These are phyloP conservation scores for Heteromurus nitidus DNA, from an alignment of 2,888 invertebrate genomes.

Conservation along the genomic window DNA sequence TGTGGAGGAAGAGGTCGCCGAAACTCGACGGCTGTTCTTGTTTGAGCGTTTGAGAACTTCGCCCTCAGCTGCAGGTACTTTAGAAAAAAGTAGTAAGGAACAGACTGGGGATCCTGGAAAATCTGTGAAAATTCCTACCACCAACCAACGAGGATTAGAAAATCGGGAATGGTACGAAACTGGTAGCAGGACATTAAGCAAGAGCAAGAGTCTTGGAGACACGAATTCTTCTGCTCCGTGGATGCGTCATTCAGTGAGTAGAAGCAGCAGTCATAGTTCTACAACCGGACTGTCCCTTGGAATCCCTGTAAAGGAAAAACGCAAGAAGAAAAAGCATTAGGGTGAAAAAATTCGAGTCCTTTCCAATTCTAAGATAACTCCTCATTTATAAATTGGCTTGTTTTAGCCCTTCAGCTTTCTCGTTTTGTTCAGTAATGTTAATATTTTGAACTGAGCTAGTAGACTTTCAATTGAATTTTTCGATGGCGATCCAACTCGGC, in stretches of 20 bases:
- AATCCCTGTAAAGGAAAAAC: constrained; percentile 70
- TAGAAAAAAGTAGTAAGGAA: constrained; percentile 34
- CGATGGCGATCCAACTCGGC: neutral
- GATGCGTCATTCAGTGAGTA: constrained; percentile 61
- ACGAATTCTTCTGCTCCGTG: constrained; percentile 56
- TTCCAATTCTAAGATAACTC: constrained; percentile 14
- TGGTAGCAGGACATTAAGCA: constrained; percentile 45
- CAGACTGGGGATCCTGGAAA: constrained; percentile 22
- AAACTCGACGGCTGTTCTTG: constrained; percentile 54
- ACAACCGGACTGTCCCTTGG: constrained; percentile 53
- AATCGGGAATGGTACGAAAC: constrained; percentile 47
- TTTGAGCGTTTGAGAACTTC: constrained; percentile 55
- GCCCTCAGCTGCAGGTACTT: constrained; percentile 20
- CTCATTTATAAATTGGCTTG: constrained; percentile 39
- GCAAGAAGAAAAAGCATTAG: constrained; percentile 72
- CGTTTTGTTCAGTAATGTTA: neutral
- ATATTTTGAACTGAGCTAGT: constrained; percentile 14
- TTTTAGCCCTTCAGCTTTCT: constrained; percentile 7
- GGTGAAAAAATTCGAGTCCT: constrained; percentile 7
- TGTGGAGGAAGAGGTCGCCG: constrained; percentile 57
- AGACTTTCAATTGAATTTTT: constrained; percentile 4
- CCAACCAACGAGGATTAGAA: constrained; percentile 30
- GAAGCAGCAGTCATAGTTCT: constrained; percentile 66
- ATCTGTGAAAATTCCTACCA: neutral
- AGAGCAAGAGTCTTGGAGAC: constrained; percentile 62